These are phyloP conservation scores for Coracias cyanogaster DNA, from an alignment of 2,797 vertebrate genomes.

Conservation along the genomic window DNA sequence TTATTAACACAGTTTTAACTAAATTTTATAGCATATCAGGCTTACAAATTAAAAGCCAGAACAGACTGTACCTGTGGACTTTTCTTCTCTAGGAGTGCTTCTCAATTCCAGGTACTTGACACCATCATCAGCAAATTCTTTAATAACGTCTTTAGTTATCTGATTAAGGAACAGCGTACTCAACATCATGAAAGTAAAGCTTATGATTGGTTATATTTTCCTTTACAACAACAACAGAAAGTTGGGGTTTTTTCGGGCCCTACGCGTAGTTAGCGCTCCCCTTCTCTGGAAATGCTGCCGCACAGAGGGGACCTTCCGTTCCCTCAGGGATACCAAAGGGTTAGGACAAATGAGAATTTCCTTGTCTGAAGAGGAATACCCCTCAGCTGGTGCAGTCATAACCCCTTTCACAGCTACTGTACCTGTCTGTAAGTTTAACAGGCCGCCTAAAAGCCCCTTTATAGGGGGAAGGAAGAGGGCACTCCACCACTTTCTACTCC, in stretches of 20 bases:
- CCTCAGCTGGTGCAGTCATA: background rate
- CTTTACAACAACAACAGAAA: background rate
- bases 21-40: background rate
- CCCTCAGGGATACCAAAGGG: background rate
- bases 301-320: background rate
- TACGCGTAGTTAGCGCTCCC: background rate
- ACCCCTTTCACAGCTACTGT: background rate
- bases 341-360: background rate
- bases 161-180: slow-evolving; percentile 60
- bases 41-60: background rate
- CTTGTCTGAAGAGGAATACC: background rate
- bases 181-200: background rate
- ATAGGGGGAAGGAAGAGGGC: background rate
- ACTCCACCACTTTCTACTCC: background rate
- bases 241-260: background rate
- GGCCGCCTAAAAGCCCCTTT: background rate
- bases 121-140: slow-evolving; percentile 95
- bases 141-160: slow-evolving; percentile 95
- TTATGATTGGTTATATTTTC: background rate
- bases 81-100: slow-evolving; percentile 92
- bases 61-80: slow-evolving; percentile 81
- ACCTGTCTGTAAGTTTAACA: background rate
- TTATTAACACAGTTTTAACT: background rate
- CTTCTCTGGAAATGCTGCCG: background rate
- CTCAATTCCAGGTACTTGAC: slow-evolving; percentile 96